Evolutionary conservation across 2,113 vertebrate genomes (phyloP).

Genomic region (Cnemophilus loriae): DNA sequence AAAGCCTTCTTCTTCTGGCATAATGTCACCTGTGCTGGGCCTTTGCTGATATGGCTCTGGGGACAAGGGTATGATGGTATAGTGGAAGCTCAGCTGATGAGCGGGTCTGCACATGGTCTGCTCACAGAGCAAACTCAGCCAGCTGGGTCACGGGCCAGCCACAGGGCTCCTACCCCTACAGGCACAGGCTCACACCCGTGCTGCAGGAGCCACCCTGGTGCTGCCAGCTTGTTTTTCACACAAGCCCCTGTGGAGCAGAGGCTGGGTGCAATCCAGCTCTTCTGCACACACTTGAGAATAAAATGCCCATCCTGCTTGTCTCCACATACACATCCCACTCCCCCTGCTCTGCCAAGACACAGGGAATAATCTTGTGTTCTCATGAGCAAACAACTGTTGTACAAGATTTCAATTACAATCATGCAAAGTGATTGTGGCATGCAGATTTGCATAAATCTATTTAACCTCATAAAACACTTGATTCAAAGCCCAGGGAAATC

Average conservation of each 20-base stretch:
- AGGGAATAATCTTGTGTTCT: background rate
- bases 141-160: background rate
- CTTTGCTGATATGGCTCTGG: background rate
- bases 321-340: background rate
- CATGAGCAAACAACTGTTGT: background rate
- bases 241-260: background rate
- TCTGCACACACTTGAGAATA: background rate
- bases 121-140: background rate
- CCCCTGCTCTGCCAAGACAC: background rate
- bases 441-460: background rate
- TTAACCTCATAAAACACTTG: background rate
- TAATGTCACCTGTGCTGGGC: background rate
- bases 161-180: background rate
- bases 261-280: background rate
- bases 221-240: background rate
- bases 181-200: rapidly evolving
- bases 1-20: background rate
- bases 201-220: background rate
- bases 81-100: background rate
- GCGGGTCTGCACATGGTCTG: background rate
- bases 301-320: background rate
- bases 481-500: slow-evolving; percentile 14
- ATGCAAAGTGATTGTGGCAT: background rate
- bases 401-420: background rate
- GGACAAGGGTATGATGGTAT: background rate